Evolutionary conservation across 2,888 invertebrate species (phyloP).

Genomic region (Trichopoda pennipes): DNA sequence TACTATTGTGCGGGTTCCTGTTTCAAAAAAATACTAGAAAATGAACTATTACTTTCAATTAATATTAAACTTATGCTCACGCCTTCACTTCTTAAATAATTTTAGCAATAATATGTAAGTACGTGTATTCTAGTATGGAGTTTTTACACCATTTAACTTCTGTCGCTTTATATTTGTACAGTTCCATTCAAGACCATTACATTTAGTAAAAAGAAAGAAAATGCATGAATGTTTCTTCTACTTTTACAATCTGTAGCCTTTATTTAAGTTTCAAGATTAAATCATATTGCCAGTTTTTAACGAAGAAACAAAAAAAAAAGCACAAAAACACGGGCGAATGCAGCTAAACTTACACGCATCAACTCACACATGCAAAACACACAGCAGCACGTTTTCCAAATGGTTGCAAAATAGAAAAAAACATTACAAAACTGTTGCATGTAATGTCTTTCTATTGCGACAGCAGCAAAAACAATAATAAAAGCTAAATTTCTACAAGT

Average conservation of each 20-base stretch:
- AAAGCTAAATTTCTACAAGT: conserved; percentile 8
- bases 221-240: conserved; percentile 23
- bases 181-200: too few relatives aligned
- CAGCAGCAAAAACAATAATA: not conserved
- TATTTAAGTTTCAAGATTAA: conserved; percentile 39
- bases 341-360: not conserved
- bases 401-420: conserved; percentile 43
- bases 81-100: too few relatives aligned
- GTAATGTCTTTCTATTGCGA: not conserved
- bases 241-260: conserved; percentile 7
- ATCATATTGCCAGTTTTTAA: conserved; percentile 43
- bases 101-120: too few relatives aligned
- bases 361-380: not conserved
- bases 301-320: not conserved
- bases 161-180: too few relatives aligned
- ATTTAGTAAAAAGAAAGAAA: not conserved
- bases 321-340: not conserved
- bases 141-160: too few relatives aligned
- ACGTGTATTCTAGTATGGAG: too few relatives aligned
- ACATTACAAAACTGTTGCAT: conserved; percentile 56
- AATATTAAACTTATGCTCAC: too few relatives aligned
- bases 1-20: too few relatives aligned
- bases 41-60: too few relatives aligned
- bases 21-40: too few relatives aligned
- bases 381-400: conserved; percentile 12